A percentile compares a stretch with the other conserved stretches of the same genome.
Conservation (phyloP, 2,888 invertebrate species). For the Minunthozetes semirufus region DNA sequence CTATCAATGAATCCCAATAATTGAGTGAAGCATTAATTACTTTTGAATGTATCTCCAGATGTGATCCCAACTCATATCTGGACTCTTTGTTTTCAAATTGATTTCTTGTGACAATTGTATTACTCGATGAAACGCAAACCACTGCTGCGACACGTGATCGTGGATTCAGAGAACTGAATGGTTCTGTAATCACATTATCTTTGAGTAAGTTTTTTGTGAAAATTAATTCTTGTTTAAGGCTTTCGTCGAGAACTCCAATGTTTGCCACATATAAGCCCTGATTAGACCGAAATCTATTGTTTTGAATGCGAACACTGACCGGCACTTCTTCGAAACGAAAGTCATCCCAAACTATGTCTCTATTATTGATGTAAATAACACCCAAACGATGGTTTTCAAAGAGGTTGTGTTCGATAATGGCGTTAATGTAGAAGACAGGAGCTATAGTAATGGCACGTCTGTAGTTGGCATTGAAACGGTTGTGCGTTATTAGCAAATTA, state of each 20-base stretch:
- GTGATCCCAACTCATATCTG: slow-evolving; percentile 88
- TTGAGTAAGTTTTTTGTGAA: slow-evolving; percentile 82
- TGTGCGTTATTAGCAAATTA: slow-evolving; percentile 73
- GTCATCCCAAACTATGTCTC: slow-evolving; percentile 49
- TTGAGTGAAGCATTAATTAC: slow-evolving; percentile 88
- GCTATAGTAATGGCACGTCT: slow-evolving; percentile 66
- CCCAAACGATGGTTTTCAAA: slow-evolving; percentile 76
- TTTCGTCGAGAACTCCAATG: slow-evolving; percentile 78
- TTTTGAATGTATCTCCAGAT: slow-evolving; percentile 86
- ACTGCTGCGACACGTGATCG: slow-evolving; percentile 87
- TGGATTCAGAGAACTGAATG: slow-evolving; percentile 73
- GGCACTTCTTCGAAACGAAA: slow-evolving; percentile 62
- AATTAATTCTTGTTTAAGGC: slow-evolving; percentile 65
- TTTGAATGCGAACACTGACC: slow-evolving; percentile 64
- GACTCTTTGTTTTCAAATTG: slow-evolving; percentile 84
- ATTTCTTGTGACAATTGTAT: slow-evolving; percentile 79
- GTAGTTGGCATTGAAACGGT: slow-evolving; percentile 66
- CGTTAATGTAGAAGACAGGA: slow-evolving; percentile 72
- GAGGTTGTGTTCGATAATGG: slow-evolving; percentile 76
- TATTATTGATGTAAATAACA: slow-evolving; percentile 74
- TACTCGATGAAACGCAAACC: slow-evolving; percentile 81
- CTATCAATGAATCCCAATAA: slow-evolving; percentile 65
- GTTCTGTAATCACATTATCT: slow-evolving; percentile 76
- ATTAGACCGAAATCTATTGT: slow-evolving; percentile 85
- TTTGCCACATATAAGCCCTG: slow-evolving; percentile 79